These are phyloP conservation scores for Cephus spinipes DNA, from an alignment of 2,888 invertebrate species.

Conservation along the genomic window DNA sequence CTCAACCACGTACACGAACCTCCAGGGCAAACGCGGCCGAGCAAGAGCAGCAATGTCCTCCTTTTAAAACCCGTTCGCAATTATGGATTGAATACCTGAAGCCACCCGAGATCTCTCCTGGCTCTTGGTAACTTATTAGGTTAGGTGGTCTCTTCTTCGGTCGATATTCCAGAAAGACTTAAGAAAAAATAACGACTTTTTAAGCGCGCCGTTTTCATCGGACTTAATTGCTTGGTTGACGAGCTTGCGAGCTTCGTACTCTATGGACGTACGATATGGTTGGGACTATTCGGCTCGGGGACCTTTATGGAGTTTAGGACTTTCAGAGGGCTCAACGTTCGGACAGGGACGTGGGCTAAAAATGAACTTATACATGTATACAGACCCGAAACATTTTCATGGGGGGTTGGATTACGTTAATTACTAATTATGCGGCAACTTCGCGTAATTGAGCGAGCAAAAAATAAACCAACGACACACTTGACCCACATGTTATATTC, in stretches of 20 bases:
- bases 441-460: conserved; percentile 8
- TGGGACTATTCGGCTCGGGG: not conserved
- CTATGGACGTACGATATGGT: not conserved
- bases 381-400: not conserved
- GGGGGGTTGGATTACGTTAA: conserved; percentile 20
- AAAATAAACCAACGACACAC: not conserved
- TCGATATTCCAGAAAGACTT: not conserved
- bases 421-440: conserved; percentile 23
- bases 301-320: not conserved
- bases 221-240: not conserved
- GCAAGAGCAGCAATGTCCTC: conserved; percentile 2
- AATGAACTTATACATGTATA: not conserved
- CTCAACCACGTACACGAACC: not conserved
- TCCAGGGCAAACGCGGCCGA: not conserved
- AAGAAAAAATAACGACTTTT: not conserved
- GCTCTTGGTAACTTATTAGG: not conserved
- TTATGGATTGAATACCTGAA: conserved; percentile 15
- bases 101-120: conserved; percentile 13
- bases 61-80: conserved; percentile 30
- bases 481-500: not conserved
- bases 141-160: not conserved
- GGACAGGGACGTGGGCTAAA: not conserved
- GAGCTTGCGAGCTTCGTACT: not conserved
- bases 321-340: not conserved
- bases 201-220: not conserved